These are phyloP conservation scores for Meandrusa payeni DNA, from an alignment of 2,888 invertebrate species.

Conservation along the genomic window DNA sequence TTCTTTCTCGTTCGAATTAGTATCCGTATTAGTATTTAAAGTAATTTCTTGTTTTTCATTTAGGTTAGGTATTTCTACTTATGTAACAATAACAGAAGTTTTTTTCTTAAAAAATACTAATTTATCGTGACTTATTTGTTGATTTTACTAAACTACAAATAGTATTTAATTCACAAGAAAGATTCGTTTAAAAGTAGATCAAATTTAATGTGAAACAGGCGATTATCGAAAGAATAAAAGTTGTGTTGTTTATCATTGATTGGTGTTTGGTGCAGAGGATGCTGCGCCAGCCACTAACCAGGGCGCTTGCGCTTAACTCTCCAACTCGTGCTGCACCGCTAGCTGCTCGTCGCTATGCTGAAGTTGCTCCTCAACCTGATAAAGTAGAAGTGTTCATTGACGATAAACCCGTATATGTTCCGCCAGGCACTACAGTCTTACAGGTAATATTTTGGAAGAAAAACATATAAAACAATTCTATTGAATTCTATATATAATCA, in stretches of 20 bases:
- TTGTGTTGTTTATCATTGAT: conserved; percentile 32
- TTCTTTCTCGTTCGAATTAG: neutral
- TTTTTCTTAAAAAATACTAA: conserved; percentile 32
- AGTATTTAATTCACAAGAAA: too few species aligned
- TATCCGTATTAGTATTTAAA: neutral
- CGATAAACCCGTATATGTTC: conserved; percentile 95
- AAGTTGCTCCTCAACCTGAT: conserved; percentile 81
- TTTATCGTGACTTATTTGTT: neutral
- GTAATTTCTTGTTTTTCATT: conserved; percentile 33
- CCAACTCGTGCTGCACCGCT: conserved; percentile 61
- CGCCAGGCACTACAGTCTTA: conserved; percentile 97
- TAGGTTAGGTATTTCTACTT: conserved; percentile 73
- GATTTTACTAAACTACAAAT: neutral
- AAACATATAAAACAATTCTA: too few species aligned
- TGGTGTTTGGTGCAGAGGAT: conserved; percentile 74
- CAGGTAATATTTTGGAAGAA: conserved; percentile 89
- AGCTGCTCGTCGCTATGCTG: conserved; percentile 70
- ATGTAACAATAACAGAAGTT: conserved; percentile 73
- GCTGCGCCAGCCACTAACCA: conserved; percentile 88
- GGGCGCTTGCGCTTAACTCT: conserved; percentile 81
- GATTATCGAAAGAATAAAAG: neutral
- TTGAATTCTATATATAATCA: too few species aligned
- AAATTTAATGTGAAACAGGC: too few species aligned
- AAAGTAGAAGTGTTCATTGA: conserved; percentile 98
- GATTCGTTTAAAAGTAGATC: too few species aligned